Conservation (phyloP, 2,797 vertebrate species). For the Myiotriccus ornatus region DNA sequence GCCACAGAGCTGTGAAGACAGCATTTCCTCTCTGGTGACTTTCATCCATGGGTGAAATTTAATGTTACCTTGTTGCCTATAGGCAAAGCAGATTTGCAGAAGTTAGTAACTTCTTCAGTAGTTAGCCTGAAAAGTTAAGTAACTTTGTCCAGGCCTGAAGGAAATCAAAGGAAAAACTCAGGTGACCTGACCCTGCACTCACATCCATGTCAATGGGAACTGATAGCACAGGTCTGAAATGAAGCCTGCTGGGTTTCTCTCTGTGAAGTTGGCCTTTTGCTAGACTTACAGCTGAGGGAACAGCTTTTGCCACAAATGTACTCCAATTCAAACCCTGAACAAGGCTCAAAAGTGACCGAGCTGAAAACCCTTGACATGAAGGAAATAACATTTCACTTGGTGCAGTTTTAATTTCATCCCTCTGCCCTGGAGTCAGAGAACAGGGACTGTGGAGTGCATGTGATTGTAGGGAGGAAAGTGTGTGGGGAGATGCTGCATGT, state of each 20-base stretch:
- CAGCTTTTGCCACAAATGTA: conserved; percentile 45
- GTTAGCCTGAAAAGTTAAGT: conserved; percentile 18
- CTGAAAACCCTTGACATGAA: conserved; percentile 61
- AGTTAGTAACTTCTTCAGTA: conserved; percentile 33
- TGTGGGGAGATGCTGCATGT: background rate
- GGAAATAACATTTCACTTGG: conserved; percentile 55
- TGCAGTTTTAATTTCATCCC: conserved; percentile 53
- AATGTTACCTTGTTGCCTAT: conserved; percentile 12
- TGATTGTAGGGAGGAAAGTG: conserved; percentile 28
- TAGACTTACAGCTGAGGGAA: conserved; percentile 32
- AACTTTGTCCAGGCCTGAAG: conserved; percentile 21
- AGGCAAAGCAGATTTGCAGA: conserved; percentile 3
- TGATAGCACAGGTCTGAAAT: conserved; percentile 44
- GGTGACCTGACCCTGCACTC: conserved; percentile 4
- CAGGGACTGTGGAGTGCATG: background rate
- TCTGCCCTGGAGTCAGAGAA: conserved; percentile 46
- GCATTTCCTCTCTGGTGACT: background rate
- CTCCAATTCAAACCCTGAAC: conserved; percentile 51
- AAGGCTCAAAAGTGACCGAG: conserved; percentile 40
- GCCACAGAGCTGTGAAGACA: background rate
- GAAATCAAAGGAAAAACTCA: conserved; percentile 41
- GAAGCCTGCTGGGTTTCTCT: conserved; percentile 26
- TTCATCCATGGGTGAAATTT: conserved; percentile 2
- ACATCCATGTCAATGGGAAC: conserved; percentile 19
- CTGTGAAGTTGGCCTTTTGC: conserved; percentile 57